Base-by-base conservation (phyloP, 2,797 vertebrate genomes). In the Bucorvus abyssinicus region DNA sequence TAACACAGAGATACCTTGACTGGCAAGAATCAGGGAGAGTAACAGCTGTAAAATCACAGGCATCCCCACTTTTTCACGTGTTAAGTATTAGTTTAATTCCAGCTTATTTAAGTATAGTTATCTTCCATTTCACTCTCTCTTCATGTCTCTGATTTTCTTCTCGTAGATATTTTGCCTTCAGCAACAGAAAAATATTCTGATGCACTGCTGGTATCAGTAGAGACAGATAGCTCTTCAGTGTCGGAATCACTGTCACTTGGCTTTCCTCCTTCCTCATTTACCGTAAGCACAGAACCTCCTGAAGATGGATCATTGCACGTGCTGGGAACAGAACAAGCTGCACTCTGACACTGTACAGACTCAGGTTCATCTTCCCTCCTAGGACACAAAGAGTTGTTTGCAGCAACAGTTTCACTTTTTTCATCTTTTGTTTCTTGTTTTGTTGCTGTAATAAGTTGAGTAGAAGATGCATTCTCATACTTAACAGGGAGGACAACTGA, bases 111-210 rank as follows among this genome's bases (percentile, higher is more conserved):
- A 64, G 44, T 23, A 59, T 14, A 77, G 22, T n/a, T 75, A 30
- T 63, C 47, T 73, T 85, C 49, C 9, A 47, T 65, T 89, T 80
- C 40, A 63, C 60, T 36, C 29, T 83, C 69, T 83, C 71, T 74
- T 89, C 56, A 67, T 3, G 45, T 65, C 40, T 67, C 64, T 0
- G 53, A 45, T 67, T 80, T 93, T 87, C 64, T 85, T 83, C 56
- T 60, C 50, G 53, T 24, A 81, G 61, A 23, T 22, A 26, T 30
- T 76, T 91, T 90, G 59, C 94, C 94, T 95, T 95, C 76, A 0
- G 84, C 75, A 84, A 93, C 63, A 89, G 81, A 94, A 75, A 89
- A 93, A 52, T 78, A 94, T 4, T 96, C 93, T 23, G 91, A 93
- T 30, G 85, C 16, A 11, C 36, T 69, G 59, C 47, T 93, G 52